A percentile compares a stretch with the other conserved stretches of the same genome.
Evolutionary conservation across 2,113 vertebrate genomes (phyloP).

Genomic region (Guaruba guarouba): DNA sequence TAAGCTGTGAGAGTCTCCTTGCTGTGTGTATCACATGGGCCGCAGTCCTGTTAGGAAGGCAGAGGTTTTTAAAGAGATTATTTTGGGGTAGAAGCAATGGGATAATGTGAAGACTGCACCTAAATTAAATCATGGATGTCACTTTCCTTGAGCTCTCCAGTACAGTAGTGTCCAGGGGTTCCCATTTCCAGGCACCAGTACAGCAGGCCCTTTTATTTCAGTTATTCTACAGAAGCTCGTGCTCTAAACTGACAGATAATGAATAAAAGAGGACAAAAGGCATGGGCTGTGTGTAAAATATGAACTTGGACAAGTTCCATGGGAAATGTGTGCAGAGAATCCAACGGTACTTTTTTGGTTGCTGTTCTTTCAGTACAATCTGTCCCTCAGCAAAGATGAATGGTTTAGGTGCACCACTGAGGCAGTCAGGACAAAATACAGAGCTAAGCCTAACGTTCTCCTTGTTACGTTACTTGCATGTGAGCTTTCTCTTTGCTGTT

Average conservation of each 20-base stretch:
- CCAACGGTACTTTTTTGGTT: neutral
- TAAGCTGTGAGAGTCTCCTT: neutral
- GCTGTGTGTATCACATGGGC: rapidly evolving
- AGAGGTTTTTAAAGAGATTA: neutral
- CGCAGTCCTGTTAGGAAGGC: neutral
- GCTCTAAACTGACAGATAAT: neutral
- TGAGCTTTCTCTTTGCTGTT: neutral
- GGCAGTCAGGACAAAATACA: neutral
- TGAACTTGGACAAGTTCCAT: neutral
- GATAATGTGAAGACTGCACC: neutral
- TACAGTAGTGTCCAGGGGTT: neutral
- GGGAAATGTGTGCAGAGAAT: neutral
- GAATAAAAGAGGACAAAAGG: neutral
- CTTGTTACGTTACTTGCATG: neutral
- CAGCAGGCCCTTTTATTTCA: neutral
- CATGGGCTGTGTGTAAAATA: neutral
- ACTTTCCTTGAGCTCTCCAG: neutral
- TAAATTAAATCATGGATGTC: neutral
- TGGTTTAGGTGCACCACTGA: neutral
- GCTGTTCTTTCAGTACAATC: neutral
- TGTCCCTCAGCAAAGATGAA: neutral
- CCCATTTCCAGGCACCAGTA: neutral
- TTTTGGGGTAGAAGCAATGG: neutral
- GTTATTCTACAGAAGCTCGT: neutral
- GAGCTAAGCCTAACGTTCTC: neutral